Evolutionary conservation across 2,888 invertebrate genomes (phyloP).

Genomic region (Teleiodes luculella): DNA sequence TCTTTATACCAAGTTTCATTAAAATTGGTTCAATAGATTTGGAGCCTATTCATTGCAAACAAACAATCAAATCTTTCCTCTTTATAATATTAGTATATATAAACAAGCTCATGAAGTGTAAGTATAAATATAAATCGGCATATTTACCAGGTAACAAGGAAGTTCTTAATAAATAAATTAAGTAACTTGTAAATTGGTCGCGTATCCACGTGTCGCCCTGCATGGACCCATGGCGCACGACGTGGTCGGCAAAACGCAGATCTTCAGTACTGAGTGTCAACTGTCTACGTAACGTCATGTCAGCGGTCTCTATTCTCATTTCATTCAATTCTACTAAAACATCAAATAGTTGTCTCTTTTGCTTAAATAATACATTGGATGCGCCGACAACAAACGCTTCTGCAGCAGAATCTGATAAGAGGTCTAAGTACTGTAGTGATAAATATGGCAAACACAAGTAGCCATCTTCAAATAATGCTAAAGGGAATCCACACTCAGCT

Average conservation of each 20-base stretch:
- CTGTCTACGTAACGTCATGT: constrained; percentile 88
- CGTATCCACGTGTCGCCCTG: constrained; percentile 98
- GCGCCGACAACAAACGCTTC: constrained; percentile 94
- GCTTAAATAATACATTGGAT: constrained; percentile 98
- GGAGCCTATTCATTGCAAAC: too few relatives aligned
- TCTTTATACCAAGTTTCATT: too few relatives aligned
- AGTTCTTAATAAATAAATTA: constrained; percentile 89
- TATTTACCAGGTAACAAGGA: constrained; percentile 83
- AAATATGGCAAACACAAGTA: constrained; percentile 97
- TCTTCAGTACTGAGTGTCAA: constrained; percentile 96
- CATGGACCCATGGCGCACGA: constrained; percentile 84
- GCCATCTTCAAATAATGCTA: constrained; percentile 92
- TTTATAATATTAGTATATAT: too few relatives aligned
- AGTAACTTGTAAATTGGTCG: constrained; percentile 93
- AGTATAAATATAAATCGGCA: too few relatives aligned
- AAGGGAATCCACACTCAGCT: constrained; percentile 91
- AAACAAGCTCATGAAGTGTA: too few relatives aligned
- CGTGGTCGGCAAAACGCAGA: constrained; percentile 94
- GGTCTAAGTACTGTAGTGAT: constrained; percentile 95
- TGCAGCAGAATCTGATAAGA: constrained; percentile 91
- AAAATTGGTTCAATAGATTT: too few relatives aligned
- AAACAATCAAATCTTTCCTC: too few relatives aligned
- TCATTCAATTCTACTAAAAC: constrained; percentile 94
- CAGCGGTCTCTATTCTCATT: constrained; percentile 89
- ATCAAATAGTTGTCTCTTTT: constrained; percentile 94